Evolutionary conservation across 2,797 vertebrate genomes (phyloP), one percentile per base, ranked within the genome.

Genomic region (Momotus momota): DNA sequence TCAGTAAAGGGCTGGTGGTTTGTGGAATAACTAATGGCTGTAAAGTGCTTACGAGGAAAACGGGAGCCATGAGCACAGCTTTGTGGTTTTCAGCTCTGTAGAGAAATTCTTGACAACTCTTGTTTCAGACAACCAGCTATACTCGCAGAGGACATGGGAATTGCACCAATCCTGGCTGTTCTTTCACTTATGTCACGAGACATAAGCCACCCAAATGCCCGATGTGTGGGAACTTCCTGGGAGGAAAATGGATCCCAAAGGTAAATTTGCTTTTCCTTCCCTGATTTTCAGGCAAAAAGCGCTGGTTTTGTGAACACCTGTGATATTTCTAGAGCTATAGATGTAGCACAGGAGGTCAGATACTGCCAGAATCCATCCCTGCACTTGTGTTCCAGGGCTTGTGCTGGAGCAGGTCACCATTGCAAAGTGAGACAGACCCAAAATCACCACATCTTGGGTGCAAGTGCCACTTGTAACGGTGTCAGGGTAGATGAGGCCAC

Each of bases 191-290:
- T 0, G 99, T 99, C 95, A 99, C 99, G 57, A 99, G 99, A 70
- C 99, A 99, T 97, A 99, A 99, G 90, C 99, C 99, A 33, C 99
- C 99, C 16, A 98, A 98, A 71, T 99, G 99, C 90, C 99, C 99
- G 1, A 94, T 97, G 1, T 99, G 99, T 78, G 99, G 99, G 35
- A 98, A 98, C 94, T 98, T 99, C 94, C 98, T 99, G 31, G 99
- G 99, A 74, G 99, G 99, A 38, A 99, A 99, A 96, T 99, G 99
- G 99, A 98, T 99, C 87, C 98, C 99, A 77, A 98, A 98, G 95
- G 98, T 99, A 94, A 88, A 43, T 54, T n/a, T 27, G 7, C 40
- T 35, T 92, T 73, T 91, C 31, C 6, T 89, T 66, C 29, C 25
- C 15, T 33, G 10, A 38, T 26, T 88, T 81, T 75, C 21, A 71